Base-by-base conservation (phyloP, 1,140 invertebrate species). In the Drosophila ohnishii region DNA sequence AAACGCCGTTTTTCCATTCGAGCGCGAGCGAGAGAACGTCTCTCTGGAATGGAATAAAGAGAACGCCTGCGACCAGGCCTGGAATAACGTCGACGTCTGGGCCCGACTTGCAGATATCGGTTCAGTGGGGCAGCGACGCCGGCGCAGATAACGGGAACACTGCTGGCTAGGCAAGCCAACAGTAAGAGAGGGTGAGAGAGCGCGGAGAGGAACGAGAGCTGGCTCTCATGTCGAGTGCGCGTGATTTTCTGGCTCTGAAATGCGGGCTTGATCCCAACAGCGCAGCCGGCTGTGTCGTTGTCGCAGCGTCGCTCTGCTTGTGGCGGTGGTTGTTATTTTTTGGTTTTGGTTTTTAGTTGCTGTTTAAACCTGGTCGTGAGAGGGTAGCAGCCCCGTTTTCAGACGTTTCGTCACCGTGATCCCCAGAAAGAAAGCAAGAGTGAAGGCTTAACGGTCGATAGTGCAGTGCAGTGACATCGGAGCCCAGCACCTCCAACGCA, bases 351-450 rank as follows among this genome's bases (percentile, higher is more conserved):
- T 87, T 90, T 91, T 87, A 91, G 80, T 91, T 74, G 83, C 78
- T 80, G 79, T 90, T 90, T 91, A 90, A 91, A 91, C 90, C 88
- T 91, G 90, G 90, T 88, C 78, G 90, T 91, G 90, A 90, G 90
- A 91, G 90, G 90, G 90, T 91, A 91, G 89, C 45, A 77, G 73
- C 73, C 76, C 70, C 79, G 65, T 75, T 34, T 45, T 30, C 51
- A 62, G 19, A 48, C 55, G 48, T 22, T 53, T 55, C 19, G 19
- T 57, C 64, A 53, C 51, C 66, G 37, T 39, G 40, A 62, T 30
- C 45, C 53, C 48, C 32, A 19, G 45, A 53, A 37, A 72, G 53
- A 75, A 60, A 56, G 25, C 42, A 32, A 69, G 39, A 64, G 34
- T 67, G 62, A 75, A 35, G n/a, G 30, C 34, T 25, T 22, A 63